Conservation (phyloP, 2,797 vertebrate genomes). For the Odontamblyopus rebecca region DNA sequence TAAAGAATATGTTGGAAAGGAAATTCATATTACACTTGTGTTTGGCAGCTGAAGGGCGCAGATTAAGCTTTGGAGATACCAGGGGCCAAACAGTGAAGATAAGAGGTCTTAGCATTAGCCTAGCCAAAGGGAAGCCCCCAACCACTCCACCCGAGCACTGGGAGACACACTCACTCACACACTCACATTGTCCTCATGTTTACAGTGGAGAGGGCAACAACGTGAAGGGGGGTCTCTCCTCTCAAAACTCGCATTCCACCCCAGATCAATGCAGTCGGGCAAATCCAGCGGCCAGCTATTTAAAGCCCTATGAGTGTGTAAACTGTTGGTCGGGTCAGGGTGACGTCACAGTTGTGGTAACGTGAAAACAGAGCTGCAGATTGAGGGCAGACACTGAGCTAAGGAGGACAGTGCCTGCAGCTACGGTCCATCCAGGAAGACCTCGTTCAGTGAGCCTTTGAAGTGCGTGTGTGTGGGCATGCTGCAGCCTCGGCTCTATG, state of each 20-base stretch:
- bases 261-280: constrained; percentile 66
- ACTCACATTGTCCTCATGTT: constrained; percentile 69
- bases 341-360: constrained; percentile 13
- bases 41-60: constrained; percentile 64
- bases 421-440: constrained; percentile 67
- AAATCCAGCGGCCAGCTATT: constrained; percentile 26
- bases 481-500: constrained; percentile 63
- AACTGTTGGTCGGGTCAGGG: constrained; percentile 23
- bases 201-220: constrained; percentile 59
- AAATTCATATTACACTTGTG: constrained; percentile 65
- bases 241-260: constrained; percentile 60
- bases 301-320: constrained; percentile 7
- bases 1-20: constrained; percentile 57
- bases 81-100: constrained; percentile 50
- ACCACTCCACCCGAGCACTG: constrained; percentile 58
- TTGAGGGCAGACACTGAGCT: constrained; percentile 20
- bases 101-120: constrained; percentile 68
- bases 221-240: constrained; percentile 38
- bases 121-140: constrained; percentile 68
- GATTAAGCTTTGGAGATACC: constrained; percentile 57
- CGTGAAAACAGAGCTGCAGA: constrained; percentile 11
- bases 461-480: constrained; percentile 59
- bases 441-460: constrained; percentile 72
- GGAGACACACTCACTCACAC: constrained; percentile 23
- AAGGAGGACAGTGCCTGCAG: constrained; percentile 53